Evolutionary conservation across 2,888 invertebrate species (phyloP).

Genomic region (Creontiades dilutus): DNA sequence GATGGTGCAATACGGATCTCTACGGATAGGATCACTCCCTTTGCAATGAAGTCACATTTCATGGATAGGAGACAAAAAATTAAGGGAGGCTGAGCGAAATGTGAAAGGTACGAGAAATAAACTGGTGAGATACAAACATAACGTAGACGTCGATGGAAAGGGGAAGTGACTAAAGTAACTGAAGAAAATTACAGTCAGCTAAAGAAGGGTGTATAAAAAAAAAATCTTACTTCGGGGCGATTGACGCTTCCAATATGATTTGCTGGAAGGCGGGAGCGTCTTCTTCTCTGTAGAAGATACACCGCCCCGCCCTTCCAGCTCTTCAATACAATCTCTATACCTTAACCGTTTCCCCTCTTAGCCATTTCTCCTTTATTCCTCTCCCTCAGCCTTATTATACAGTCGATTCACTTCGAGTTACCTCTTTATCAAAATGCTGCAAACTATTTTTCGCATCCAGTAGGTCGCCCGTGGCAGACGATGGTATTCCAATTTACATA

Average conservation of each 20-base stretch:
- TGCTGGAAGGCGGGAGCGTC: neutral
- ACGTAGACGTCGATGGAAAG: neutral
- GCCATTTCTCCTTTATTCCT: neutral
- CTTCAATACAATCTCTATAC: constrained; percentile 55
- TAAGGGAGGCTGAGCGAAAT: neutral
- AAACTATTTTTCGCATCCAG: constrained; percentile 4
- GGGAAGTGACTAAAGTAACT: neutral
- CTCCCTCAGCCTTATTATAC: constrained; percentile 38
- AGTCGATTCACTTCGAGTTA: constrained; percentile 36
- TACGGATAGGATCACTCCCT: too few relatives aligned
- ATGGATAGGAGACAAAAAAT: neutral
- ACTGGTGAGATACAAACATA: neutral
- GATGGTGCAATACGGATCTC: neutral
- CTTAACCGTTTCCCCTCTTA: neutral
- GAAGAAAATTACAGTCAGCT: neutral
- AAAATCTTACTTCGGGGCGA: neutral
- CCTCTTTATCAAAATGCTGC: constrained; percentile 31
- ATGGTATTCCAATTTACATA: constrained; percentile 48
- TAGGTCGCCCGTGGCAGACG: neutral
- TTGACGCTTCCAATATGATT: constrained; percentile 56
- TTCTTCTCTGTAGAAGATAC: neutral
- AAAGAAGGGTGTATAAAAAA: neutral
- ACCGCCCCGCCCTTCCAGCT: neutral
- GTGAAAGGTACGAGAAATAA: neutral
- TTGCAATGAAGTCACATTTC: neutral